Evolutionary conservation across 2,888 invertebrate genomes (phyloP), one percentile per base, ranked within the genome.

Genomic region (Anarsia innoxiella): DNA sequence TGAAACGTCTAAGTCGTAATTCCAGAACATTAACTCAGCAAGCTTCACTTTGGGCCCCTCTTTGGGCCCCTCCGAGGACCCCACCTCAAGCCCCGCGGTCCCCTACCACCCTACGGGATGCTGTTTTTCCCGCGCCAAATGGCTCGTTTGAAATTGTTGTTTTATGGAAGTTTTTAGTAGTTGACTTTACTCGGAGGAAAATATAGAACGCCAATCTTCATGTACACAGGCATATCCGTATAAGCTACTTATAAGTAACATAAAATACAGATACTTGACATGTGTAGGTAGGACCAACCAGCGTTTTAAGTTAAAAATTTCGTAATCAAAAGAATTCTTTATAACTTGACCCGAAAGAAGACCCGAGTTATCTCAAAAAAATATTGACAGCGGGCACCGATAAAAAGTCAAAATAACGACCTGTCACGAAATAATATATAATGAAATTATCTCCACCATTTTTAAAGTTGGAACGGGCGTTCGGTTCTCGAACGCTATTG

Each of bases 1-100:
- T 84, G 84, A 84, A 84, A 84, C 83, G 84, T 84, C 84, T 82
- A 82, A 80, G 84, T 84, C 84, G 83, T 84, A 82, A 84, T 80
- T 82, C 82, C 70, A 70, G 64, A 66, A 66, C 79, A 83, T 84
- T 82, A 84, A 84, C 62, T 56, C 66, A 56, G 70, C 71, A 73
- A 75, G 73, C 76, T 78, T 77, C 78, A 69, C 72, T 76, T 73
- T 67, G 66, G 73, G 61, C 71, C 65, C 61, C 62, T 59, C 54
- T 50, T 48, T 55, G 41, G 43, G 48, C 49, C 41, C 39, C 52
- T 48, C 29, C 42, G 49, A 45, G 48, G 46, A 41, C 48, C 59
- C 55, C 56, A 50, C 23, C n/a, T 12, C 12, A 9, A 2, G 5
- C 4, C 25, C 25, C 25, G 10, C 10, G 15, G 15, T 53, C 58